Conservation (phyloP, 2,888 invertebrate species). For the Xylophagus ater region DNA sequence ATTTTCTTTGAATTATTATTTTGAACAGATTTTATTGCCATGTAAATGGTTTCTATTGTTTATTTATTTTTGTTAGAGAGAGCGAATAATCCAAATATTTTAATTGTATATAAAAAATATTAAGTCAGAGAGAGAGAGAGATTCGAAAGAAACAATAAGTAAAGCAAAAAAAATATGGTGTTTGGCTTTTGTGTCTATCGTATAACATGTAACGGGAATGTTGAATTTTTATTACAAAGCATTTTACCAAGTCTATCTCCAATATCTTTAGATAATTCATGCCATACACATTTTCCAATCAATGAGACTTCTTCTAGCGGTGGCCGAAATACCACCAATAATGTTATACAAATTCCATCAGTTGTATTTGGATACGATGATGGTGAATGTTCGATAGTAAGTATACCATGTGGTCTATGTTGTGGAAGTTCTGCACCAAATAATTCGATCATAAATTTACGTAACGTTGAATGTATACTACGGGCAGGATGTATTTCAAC, state of each 20-base stretch:
- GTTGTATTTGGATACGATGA: slow-evolving; percentile 39
- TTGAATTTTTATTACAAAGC: slow-evolving; percentile 62
- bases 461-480: slow-evolving; percentile 74
- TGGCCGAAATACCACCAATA: slow-evolving; percentile 72
- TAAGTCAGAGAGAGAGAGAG: no score
- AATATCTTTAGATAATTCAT: slow-evolving; percentile 59
- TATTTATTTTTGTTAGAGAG: no score
- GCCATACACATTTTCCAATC: slow-evolving; percentile 83
- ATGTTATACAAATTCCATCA: slow-evolving; percentile 72
- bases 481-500: slow-evolving; percentile 81
- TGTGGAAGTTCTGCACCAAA: slow-evolving; percentile 79
- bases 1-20: no score
- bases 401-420: slow-evolving; percentile 70
- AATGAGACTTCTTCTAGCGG: slow-evolving; percentile 78
- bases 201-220: slow-evolving; percentile 71
- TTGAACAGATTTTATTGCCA: no score
- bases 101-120: no score
- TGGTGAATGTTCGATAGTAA: slow-evolving; percentile 61
- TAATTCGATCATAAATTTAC: slow-evolving; percentile 83
- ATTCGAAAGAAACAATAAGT: no score
- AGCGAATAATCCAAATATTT: no score
- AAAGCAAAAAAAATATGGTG: no score
- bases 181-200: slow-evolving; percentile 47
- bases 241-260: slow-evolving; percentile 56
- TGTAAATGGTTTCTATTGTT: no score